Base-by-base conservation (phyloP, 2,888 invertebrate genomes). In the Acanthopleura granulata region DNA sequence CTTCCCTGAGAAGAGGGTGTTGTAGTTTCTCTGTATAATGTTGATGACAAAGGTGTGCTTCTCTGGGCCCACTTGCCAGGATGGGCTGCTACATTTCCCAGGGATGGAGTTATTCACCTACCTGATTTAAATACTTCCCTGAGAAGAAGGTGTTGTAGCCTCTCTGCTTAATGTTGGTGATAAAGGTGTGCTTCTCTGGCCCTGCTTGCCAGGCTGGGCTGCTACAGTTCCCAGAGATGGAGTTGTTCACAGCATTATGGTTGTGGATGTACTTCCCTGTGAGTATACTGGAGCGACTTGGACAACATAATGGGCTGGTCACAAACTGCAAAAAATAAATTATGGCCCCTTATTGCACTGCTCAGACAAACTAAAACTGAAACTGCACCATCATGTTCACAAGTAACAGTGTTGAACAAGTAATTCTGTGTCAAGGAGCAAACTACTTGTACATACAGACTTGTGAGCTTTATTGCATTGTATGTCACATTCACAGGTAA, bases 71-170 rank as follows among this genome's bases (percentile, higher is more conserved):
- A 91, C 87, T 84, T 93, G 94, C 97, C 97, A 97, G 12, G 89
- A 74, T 0, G 79, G 72, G 49, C 94, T 93, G 81, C 94, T 94
- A 90, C 97, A 97, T 76, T 95, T 95, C 0, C 97, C 97, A 18
- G 88, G 86, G 0, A 94, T 51, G 0, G 95, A 94, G 91, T 51
- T 14, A 51, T 15, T 51, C 18, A 14, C 51, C 78, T 86, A 95
- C 97, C 93, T 95, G 93, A 91, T 98, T 98, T 80, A 98, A 92
- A 91, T 98, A 98, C 92, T 98, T 98, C 72, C 98, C 97, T 82
- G 95, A 96, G 89, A 96, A 98, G 89, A 97, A 97, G 0, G 96
- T 97, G 11, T 91, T 92, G 87, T 97, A 98, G 12, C 92, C 92
- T 0, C 93, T 93, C 0, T 91, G 87, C 74, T 94, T 93, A 51